These are phyloP conservation scores for Pyrocephalus nanus DNA, from an alignment of 2,797 vertebrate genomes.

Conservation along the genomic window DNA sequence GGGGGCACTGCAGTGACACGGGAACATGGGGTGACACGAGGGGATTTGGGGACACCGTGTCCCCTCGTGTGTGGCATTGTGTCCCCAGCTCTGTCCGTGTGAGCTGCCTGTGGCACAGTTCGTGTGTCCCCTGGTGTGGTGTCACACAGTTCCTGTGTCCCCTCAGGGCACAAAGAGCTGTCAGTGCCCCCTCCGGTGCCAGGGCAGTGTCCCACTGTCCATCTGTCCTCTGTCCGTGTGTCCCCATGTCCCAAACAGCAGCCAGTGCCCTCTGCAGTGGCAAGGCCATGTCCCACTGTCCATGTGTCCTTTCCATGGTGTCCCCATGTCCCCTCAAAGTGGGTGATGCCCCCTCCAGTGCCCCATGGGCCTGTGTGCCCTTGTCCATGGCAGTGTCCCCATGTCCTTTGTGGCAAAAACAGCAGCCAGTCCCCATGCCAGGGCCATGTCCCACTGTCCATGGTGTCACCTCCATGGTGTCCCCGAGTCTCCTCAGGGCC, in stretches of 20 bases:
- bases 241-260: neutral
- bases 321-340: neutral
- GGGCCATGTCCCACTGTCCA: neutral
- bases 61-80: too few relatives aligned
- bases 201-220: neutral
- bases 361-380: too few relatives aligned
- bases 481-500: neutral
- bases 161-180: neutral
- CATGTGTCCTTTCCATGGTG: neutral
- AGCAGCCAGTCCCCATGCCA: neutral
- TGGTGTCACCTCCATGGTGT: too few relatives aligned
- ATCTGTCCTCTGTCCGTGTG: neutral
- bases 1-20: too few relatives aligned
- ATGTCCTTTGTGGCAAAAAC: neutral
- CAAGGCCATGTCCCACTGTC: neutral
- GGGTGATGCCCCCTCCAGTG: neutral
- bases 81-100: neutral
- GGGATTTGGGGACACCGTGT: neutral
- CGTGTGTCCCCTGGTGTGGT: rapidly evolving
- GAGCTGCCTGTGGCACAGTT: rapidly evolving
- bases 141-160: neutral
- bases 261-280: neutral
- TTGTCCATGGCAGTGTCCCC: neutral
- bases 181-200: rapidly evolving
- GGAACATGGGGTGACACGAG: too few relatives aligned